Evolutionary conservation across 2,888 invertebrate species (phyloP).

Genomic region (Drosophila melanosoma): DNA sequence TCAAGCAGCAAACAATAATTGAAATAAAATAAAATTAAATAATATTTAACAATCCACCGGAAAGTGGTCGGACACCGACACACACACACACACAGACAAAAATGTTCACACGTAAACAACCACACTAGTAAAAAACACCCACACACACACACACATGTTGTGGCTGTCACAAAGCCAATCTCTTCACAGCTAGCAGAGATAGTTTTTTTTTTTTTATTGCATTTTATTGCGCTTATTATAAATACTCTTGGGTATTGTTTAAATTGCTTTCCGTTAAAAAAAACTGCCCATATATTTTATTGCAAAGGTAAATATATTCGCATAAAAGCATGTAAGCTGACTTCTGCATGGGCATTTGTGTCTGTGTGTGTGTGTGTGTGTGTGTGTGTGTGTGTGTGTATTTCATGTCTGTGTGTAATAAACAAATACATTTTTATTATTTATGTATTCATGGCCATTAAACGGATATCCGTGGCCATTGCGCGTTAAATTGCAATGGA

Average conservation of each 20-base stretch:
- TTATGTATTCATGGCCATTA: constrained; percentile 82
- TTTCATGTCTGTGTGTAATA: constrained; percentile 62
- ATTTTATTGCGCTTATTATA: constrained; percentile 74
- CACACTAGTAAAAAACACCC: background rate
- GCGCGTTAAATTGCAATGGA: constrained; percentile 76
- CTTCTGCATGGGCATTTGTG: constrained; percentile 34
- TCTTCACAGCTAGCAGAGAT: constrained; percentile 57
- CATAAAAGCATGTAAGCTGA: constrained; percentile 68
- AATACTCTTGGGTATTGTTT: constrained; percentile 76
- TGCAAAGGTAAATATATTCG: constrained; percentile 77
- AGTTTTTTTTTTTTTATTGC: constrained; percentile 61
- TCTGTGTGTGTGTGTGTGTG: constrained; percentile 24
- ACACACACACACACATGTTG: background rate
- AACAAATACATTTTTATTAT: constrained; percentile 82
- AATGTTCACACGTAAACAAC: background rate
- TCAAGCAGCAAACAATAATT: constrained; percentile 66
- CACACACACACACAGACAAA: constrained; percentile 19
- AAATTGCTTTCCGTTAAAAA: constrained; percentile 72
- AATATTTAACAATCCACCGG: constrained; percentile 77
- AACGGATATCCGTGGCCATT: constrained; percentile 79
- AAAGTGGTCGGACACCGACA: constrained; percentile 63
- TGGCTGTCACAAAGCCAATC: constrained; percentile 64
- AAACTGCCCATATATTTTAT: constrained; percentile 69
- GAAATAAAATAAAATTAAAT: constrained; percentile 74
- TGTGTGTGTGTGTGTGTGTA: constrained; percentile 26